A percentile compares a stretch with the other conserved stretches of the same genome.
Evolutionary conservation across 2,888 invertebrate genomes (phyloP).

Genomic region (Andrena camellia): DNA sequence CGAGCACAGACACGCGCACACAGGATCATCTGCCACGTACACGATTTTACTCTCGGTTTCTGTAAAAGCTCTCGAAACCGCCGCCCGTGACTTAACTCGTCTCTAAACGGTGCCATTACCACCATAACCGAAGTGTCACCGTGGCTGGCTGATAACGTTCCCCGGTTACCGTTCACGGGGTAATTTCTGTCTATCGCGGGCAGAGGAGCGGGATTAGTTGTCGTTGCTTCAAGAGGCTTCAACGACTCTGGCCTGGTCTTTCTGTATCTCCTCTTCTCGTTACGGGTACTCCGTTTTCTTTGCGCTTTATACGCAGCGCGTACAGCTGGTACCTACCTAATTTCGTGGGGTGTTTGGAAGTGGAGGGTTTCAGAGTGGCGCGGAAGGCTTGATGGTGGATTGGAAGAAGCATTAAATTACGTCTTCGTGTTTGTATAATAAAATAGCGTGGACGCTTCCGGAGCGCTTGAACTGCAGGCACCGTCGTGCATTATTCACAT

Average conservation of each 20-base stretch:
- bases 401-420: too few relatives aligned
- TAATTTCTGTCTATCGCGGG: constrained; percentile 31
- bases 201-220: constrained; percentile 25
- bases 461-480: background rate
- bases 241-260: background rate
- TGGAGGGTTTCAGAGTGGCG: too few relatives aligned
- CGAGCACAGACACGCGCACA: background rate
- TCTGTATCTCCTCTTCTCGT: background rate
- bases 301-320: background rate
- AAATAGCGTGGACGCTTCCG: too few relatives aligned
- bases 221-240: background rate
- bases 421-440: too few relatives aligned
- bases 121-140: constrained; percentile 55
- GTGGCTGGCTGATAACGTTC: constrained; percentile 35
- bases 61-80: constrained; percentile 59
- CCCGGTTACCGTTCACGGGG: constrained; percentile 3
- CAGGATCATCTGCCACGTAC: constrained; percentile 42
- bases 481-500: background rate
- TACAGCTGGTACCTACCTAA: too few relatives aligned
- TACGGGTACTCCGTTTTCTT: background rate
- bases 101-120: constrained; percentile 60
- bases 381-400: too few relatives aligned
- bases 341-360: too few relatives aligned
- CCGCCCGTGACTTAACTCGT: constrained; percentile 53
- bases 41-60: constrained; percentile 53